Evolutionary conservation across 2,113 vertebrate species (phyloP).

Genomic region (Thomomys bottae): DNA sequence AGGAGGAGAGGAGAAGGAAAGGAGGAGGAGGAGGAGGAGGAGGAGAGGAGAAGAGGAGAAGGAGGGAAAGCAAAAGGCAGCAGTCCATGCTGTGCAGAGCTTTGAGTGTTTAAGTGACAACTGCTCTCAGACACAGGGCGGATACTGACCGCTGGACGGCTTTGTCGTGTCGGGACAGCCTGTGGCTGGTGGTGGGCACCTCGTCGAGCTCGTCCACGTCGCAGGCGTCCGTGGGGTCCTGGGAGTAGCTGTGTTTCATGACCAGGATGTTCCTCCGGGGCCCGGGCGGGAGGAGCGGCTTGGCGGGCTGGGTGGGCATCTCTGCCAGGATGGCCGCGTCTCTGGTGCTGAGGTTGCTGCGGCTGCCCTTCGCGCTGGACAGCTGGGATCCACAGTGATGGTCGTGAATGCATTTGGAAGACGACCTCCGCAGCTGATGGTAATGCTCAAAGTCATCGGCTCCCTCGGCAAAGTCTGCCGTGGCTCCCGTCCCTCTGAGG

Average conservation of each 20-base stretch:
- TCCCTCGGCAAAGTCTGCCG: conserved; percentile 94
- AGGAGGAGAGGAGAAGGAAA: too few species aligned
- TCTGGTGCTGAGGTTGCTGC: conserved; percentile 94
- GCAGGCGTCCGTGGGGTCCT: conserved; percentile 93
- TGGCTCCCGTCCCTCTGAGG: conserved; percentile 90
- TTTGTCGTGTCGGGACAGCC: conserved; percentile 97
- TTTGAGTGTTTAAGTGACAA: conserved; percentile 82
- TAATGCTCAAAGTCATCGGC: conserved; percentile 97
- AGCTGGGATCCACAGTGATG: conserved; percentile 98
- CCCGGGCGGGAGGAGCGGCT: conserved; percentile 90
- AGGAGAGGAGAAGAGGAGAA: too few species aligned
- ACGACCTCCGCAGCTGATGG: conserved; percentile 95
- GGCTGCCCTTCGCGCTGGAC: conserved; percentile 94
- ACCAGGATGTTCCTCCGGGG: conserved; percentile 97
- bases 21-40: too few species aligned
- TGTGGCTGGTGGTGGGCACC: conserved; percentile 98
- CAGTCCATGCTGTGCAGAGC: conserved; percentile 68
- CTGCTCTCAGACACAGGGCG: conserved; percentile 92
- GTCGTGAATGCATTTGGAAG: conserved; percentile 97
- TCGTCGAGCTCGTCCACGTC: conserved; percentile 98
- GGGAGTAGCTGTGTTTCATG: conserved; percentile 99
- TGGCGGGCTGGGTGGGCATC: conserved; percentile 91
- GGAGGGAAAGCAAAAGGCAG: too few species aligned
- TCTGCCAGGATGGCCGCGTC: conserved; percentile 93
- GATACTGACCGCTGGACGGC: conserved; percentile 99